Percentiles rank a stretch among this genome's conserved stretches.
phyloP scores from a whole-genome alignment of 2,888 invertebrate species.

The Leptinotarsa haldemani region DNA sequence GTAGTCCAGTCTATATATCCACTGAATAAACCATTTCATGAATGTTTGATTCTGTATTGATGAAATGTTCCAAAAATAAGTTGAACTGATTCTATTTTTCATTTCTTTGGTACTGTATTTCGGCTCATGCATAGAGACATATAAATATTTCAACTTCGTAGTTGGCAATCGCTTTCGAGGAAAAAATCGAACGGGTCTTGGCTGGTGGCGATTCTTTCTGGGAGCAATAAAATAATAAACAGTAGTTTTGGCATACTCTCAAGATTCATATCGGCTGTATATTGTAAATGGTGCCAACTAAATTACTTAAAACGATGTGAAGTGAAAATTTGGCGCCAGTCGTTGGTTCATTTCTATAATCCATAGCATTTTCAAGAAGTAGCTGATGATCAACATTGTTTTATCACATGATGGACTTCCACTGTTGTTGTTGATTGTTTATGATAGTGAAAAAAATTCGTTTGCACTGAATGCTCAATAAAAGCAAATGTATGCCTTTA shows the following conservation, averaged over 20 bases:
- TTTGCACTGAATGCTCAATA: too few relatives aligned
- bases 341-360: not conserved
- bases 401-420: too few relatives aligned
- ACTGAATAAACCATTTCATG: too few relatives aligned
- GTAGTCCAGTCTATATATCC: too few relatives aligned
- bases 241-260: conserved; percentile 56
- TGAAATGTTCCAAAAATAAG: not conserved
- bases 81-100: not conserved
- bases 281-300: conserved; percentile 53
- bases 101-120: not conserved
- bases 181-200: conserved; percentile 23
- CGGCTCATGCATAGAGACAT: not conserved
- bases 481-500: too few relatives aligned
- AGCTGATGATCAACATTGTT: too few relatives aligned
- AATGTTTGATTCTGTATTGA: too few relatives aligned
- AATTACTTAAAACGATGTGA: conserved; percentile 15
- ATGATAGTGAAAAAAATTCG: too few relatives aligned
- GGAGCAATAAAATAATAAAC: conserved; percentile 57
- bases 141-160: not conserved
- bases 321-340: conserved; percentile 16
- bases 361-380: too few relatives aligned
- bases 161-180: conserved; percentile 23
- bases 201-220: conserved; percentile 35
- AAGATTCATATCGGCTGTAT: conserved; percentile 56
- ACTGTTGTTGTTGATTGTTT: too few relatives aligned